phyloP scores from a whole-genome alignment of 1,140 invertebrate genomes.

The Lycorma delicatula region DNA sequence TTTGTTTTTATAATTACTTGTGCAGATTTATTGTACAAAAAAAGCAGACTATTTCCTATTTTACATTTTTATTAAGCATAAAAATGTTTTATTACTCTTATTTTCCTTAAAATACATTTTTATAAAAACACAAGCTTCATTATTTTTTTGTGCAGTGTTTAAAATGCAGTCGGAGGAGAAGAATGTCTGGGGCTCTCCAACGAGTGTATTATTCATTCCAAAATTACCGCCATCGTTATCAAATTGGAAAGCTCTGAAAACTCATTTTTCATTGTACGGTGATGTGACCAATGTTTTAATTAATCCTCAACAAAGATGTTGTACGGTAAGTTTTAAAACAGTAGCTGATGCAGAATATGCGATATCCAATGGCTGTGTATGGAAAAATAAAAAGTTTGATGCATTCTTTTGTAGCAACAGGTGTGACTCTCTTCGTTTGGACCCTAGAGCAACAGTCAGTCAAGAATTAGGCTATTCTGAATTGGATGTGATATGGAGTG shows the following conservation, averaged over 20 bases:
- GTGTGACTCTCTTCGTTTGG: too few species aligned
- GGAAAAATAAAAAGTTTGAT: background rate
- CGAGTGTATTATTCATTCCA: background rate
- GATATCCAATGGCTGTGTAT: background rate
- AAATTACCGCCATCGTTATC: background rate
- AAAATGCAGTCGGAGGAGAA: too few species aligned
- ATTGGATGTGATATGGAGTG: background rate
- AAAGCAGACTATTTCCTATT: too few species aligned
- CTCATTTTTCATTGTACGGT: constrained; percentile 13
- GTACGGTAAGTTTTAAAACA: background rate
- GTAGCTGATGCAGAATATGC: constrained; percentile 3
- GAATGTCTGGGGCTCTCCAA: too few species aligned
- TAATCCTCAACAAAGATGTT: constrained; percentile 1
- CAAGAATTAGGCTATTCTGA: background rate
- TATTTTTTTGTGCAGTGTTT: too few species aligned
- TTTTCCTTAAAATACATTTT: too few species aligned
- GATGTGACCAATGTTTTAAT: constrained; percentile 2
- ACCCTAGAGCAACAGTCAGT: background rate
- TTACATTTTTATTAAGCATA: too few species aligned
- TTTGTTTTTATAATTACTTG: too few species aligned
- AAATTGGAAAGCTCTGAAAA: constrained; percentile 4
- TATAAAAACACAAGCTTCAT: too few species aligned
- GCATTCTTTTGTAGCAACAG: background rate
- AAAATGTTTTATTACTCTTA: too few species aligned
- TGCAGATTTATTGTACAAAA: too few species aligned